Conservation (phyloP, 1,140 invertebrate genomes). For the Drosophila dunni region DNA sequence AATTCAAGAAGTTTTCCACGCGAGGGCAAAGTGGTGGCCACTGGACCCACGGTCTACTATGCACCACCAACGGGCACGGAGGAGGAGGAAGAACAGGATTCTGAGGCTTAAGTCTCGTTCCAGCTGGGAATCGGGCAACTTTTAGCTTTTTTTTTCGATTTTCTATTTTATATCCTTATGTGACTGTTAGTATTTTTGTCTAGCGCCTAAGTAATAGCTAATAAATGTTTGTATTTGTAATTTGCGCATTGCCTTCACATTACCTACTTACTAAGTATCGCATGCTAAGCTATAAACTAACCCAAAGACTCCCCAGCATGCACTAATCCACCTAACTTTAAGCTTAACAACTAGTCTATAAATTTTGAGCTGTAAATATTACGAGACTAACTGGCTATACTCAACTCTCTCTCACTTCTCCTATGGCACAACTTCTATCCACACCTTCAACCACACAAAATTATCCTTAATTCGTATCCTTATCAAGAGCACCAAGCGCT, state of each 20-base stretch:
- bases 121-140: too few relatives aligned
- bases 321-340: not conserved
- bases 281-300: constrained; percentile 17
- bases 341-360: constrained; percentile 21
- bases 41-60: constrained; percentile 89
- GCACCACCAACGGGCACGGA: constrained; percentile 82
- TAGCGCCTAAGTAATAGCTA: constrained; percentile 53
- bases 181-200: constrained; percentile 58
- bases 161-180: constrained; percentile 44
- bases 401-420: constrained; percentile 42
- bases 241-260: constrained; percentile 65
- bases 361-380: constrained; percentile 66
- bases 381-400: constrained; percentile 59
- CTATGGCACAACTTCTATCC: constrained; percentile 14
- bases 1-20: constrained; percentile 71
- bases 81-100: constrained; percentile 33
- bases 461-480: constrained; percentile 28
- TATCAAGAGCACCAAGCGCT: constrained; percentile 51
- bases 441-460: constrained; percentile 6
- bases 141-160: constrained; percentile 17
- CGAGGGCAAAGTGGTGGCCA: constrained; percentile 88
- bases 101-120: constrained; percentile 48
- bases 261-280: not conserved
- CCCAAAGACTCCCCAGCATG: constrained; percentile 24
- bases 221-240: constrained; percentile 75